Base-by-base conservation (phyloP, 2,797 vertebrate species). In the Anguilla anguilla region DNA sequence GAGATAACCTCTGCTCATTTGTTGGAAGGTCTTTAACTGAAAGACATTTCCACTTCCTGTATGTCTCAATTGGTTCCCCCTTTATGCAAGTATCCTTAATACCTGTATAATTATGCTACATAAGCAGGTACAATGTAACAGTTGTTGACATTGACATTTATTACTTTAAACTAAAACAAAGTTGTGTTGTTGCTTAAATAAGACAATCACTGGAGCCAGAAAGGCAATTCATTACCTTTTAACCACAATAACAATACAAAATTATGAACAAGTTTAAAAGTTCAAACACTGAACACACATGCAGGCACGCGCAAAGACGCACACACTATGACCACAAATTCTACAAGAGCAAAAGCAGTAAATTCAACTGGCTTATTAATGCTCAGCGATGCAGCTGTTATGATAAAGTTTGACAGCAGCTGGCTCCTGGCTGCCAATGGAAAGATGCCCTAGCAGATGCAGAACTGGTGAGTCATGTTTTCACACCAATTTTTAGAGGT, bases 291-390 rank as follows among this genome's bases (percentile, higher is more conserved):
- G 64, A 25, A 69, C 19, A 2, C 22, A n/a, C 64, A 69, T 15
- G 15, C 25, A 67, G 5, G 64, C 64, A 28, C 64, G 5, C 10
- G 7, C n/a, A n/a, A 22, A 67, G 25, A n/a, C 6, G 6, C 13
- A 6, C 35, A 46, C 35, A 7, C 17, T 43, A 22, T 15, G 31
- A 28, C 28, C n/a, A 72, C 10, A 77, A 6, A 17, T 77, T 15
- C 10, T 39, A 77, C 81, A 69, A 84, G 53, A 55, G 55, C 87
- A 64, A 67, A 67, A 89, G 83, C 72, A 53, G 88, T 25, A 79
- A 59, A 84, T 69, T 77, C 88, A 91, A 88, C 90, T 89, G 88
- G 90, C 88, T 88, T 81, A 90, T 91, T 92, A 91, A 92, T 93
- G 90, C 91, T 91, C 88, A 89, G 88, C 85, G 88, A 89, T 79